phyloP scores from a whole-genome alignment of 53 echinoderm and acorn worm genomes.

The Echinarachnius parma region DNA sequence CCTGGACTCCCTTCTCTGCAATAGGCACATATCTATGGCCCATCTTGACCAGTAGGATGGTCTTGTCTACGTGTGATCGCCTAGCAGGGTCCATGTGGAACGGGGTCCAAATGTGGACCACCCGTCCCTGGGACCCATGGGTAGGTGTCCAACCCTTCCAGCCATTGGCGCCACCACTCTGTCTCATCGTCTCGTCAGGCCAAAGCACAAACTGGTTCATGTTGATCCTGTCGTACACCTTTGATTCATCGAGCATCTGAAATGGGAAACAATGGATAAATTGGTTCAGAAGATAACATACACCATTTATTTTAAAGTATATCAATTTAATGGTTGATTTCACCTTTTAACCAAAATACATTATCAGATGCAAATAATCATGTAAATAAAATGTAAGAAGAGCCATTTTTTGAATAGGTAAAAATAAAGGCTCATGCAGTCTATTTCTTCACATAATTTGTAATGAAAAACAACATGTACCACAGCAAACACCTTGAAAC shows the following conservation, averaged over 20 bases:
- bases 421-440: no score
- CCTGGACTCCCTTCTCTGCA: slow-evolving; percentile 67
- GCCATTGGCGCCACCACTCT: slow-evolving; percentile 73
- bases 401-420: no score
- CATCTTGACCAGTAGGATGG: slow-evolving; percentile 81
- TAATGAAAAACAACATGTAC: no score
- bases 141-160: slow-evolving; percentile 97
- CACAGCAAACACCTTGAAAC: no score
- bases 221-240: slow-evolving; percentile 79
- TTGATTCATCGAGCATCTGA: slow-evolving; percentile 83
- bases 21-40: slow-evolving; percentile 84
- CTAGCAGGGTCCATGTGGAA: slow-evolving; percentile 75
- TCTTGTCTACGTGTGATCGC: slow-evolving; percentile 91
- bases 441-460: no score
- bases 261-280: slow-evolving; percentile 6
- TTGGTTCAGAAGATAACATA: neutral
- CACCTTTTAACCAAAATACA: no score
- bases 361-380: no score
- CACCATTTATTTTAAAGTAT: no score
- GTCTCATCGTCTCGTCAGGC: slow-evolving; percentile 88
- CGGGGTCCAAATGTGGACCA: slow-evolving; percentile 90
- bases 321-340: no score
- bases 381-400: no score
- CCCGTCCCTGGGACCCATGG: slow-evolving; percentile 83
- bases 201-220: slow-evolving; percentile 87